These are phyloP conservation scores for Naso thynnoides DNA, from an alignment of 2,797 vertebrate species.

Conservation along the genomic window DNA sequence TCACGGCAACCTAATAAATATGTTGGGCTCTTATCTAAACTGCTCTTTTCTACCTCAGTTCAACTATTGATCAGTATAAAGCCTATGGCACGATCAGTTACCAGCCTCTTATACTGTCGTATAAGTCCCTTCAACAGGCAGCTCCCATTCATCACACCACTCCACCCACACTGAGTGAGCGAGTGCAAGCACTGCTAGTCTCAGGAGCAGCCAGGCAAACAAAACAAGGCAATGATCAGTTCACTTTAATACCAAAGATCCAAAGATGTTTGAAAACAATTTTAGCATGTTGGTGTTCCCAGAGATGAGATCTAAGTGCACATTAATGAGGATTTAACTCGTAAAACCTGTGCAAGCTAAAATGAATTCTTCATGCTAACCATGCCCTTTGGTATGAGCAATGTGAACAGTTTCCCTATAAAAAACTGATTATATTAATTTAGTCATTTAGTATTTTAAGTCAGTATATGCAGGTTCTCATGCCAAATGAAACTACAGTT, in stretches of 20 bases:
- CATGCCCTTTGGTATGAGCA: background rate
- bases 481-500: background rate
- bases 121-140: conserved; percentile 10
- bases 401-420: background rate
- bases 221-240: background rate
- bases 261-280: background rate
- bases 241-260: no score
- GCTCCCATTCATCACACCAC: conserved; percentile 28
- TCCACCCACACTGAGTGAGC: background rate
- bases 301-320: background rate
- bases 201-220: conserved; percentile 12
- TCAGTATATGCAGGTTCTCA: background rate
- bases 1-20: conserved; percentile 5
- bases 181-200: background rate
- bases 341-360: background rate
- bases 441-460: background rate
- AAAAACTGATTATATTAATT: background rate
- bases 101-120: background rate
- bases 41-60: conserved; percentile 22
- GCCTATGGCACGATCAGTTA: conserved; percentile 18
- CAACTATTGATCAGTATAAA: conserved; percentile 34
- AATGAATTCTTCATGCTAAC: background rate
- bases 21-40: background rate
- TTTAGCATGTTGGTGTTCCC: background rate
- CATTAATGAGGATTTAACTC: background rate